Conservation (phyloP, 2,888 invertebrate species). For the Leucophenga montana region DNA sequence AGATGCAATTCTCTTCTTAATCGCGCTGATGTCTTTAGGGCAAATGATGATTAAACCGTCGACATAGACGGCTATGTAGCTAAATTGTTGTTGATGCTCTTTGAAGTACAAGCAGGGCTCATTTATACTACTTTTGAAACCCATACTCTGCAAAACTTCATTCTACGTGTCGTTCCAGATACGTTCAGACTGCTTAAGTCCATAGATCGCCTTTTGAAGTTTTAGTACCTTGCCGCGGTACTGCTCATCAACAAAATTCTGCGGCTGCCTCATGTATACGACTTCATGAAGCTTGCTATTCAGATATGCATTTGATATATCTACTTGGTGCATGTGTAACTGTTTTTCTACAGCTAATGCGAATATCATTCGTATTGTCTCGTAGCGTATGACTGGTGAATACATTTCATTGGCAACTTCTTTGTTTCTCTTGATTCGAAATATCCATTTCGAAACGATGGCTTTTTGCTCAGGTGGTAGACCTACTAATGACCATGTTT, state of each 20-base stretch:
- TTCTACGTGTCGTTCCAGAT: conserved; percentile 8
- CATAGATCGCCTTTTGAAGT: conserved; percentile 26
- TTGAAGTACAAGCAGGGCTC: conserved; percentile 26
- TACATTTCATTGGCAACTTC: no score
- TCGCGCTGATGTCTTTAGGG: background rate
- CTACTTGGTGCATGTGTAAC: background rate
- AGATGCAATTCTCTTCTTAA: background rate
- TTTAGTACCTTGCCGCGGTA: background rate
- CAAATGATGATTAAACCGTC: conserved; percentile 27
- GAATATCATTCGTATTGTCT: no score
- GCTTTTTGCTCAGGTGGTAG: no score
- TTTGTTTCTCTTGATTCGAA: no score
- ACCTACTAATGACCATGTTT: no score
- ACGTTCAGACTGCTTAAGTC: no score
- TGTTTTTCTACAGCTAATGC: no score
- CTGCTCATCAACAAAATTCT: background rate
- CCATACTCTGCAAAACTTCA: conserved; percentile 23
- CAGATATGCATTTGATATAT: background rate
- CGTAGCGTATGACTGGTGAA: no score
- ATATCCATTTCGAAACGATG: no score
- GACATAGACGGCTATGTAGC: conserved; percentile 23
- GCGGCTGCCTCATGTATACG: background rate
- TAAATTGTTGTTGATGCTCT: no score
- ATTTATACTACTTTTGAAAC: conserved; percentile 26
- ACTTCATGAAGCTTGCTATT: background rate